Conservation (phyloP, 1,140 invertebrate genomes). For the Lordiphosa mommai region DNA sequence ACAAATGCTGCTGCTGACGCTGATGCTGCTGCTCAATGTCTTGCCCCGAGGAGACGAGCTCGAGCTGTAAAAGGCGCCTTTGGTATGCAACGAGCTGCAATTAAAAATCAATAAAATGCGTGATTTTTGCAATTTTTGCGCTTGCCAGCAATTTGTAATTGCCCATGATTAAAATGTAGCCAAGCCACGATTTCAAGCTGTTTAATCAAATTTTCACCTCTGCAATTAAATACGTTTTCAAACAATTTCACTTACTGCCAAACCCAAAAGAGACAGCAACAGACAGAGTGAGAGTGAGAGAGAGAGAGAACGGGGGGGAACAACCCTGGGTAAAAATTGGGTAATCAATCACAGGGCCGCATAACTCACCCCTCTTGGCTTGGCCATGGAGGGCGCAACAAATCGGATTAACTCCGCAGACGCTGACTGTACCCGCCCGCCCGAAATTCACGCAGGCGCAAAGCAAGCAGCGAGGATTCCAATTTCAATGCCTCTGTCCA, state of each 20-base stretch:
- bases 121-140: conserved; percentile 74
- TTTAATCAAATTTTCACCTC: conserved; percentile 74
- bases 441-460: conserved; percentile 62
- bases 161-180: conserved; percentile 72
- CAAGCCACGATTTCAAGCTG: not conserved
- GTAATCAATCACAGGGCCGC: conserved; percentile 73
- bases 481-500: conserved; percentile 18
- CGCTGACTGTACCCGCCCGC: conserved; percentile 57
- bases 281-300: conserved; percentile 1
- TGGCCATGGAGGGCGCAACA: conserved; percentile 49
- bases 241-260: conserved; percentile 39
- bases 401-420: conserved; percentile 68
- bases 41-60: not conserved
- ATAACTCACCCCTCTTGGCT: conserved; percentile 57
- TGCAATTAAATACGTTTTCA: conserved; percentile 53
- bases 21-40: conserved; percentile 27
- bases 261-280: not conserved
- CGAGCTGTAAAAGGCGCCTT: conserved; percentile 19
- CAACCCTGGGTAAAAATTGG: conserved; percentile 45
- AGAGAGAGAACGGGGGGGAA: conserved; percentile 9
- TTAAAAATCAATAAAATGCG: conserved; percentile 78
- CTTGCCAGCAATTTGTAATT: conserved; percentile 71
- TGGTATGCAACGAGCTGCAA: conserved; percentile 76
- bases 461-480: conserved; percentile 8
- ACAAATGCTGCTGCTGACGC: conserved; percentile 46